Evolutionary conservation across 2,797 vertebrate genomes (phyloP).

Genomic region (Anableps anableps): DNA sequence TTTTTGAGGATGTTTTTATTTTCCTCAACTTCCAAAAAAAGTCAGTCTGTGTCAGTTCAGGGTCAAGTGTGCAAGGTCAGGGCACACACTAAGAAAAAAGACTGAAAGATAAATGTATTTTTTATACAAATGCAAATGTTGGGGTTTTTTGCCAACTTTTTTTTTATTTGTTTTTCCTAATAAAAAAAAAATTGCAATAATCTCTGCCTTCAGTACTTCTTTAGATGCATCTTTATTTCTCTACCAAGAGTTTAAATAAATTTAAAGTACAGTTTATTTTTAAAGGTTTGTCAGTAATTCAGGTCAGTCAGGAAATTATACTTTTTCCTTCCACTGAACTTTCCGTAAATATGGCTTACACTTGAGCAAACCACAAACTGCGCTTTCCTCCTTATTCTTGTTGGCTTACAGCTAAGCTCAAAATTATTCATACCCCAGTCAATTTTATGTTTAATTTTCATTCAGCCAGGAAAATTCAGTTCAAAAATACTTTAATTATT

Average conservation of each 20-base stretch:
- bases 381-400: neutral
- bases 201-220: constrained; percentile 35
- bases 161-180: constrained; percentile 77
- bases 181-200: constrained; percentile 68
- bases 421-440: neutral
- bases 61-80: constrained; percentile 64
- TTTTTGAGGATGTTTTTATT: constrained; percentile 38
- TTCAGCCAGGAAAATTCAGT: neutral
- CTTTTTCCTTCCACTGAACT: neutral
- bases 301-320: neutral
- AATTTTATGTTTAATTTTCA: neutral
- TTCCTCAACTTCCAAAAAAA: constrained; percentile 70
- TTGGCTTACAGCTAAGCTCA: neutral
- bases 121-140: constrained; percentile 74
- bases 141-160: constrained; percentile 68
- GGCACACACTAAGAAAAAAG: constrained; percentile 53
- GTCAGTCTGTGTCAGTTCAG: constrained; percentile 63
- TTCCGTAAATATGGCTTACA: neutral
- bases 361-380: neutral
- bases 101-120: constrained; percentile 69
- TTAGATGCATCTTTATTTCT: neutral
- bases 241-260: neutral
- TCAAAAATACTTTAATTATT: neutral
- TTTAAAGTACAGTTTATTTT: too few relatives aligned
- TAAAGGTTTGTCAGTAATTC: neutral